A percentile compares a stretch with the other conserved stretches of the same genome.
Conservation (phyloP, 2,888 invertebrate genomes). For the Marronus borbonicus region DNA sequence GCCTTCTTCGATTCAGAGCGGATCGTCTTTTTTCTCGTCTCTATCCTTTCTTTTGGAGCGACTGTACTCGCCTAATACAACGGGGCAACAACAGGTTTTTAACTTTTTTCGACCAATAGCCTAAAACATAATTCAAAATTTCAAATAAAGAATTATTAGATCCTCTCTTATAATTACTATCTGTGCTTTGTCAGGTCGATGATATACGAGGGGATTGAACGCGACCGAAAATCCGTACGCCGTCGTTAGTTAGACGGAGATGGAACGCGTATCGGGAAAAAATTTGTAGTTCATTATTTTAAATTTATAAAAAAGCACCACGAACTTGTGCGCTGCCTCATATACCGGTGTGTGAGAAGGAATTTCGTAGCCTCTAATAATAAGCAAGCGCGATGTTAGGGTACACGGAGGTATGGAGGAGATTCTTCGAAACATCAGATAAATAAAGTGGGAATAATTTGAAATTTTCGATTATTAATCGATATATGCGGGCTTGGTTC, state of each 20-base stretch:
- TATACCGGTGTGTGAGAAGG: conserved; percentile 33
- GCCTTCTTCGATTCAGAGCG: too few species aligned
- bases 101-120: conserved; percentile 56
- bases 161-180: conserved; percentile 57
- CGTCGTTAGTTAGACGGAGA: conserved; percentile 10
- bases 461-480: conserved; percentile 11
- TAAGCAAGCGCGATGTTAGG: not conserved
- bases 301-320: conserved; percentile 49
- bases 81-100: conserved; percentile 43
- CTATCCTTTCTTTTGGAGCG: not conserved
- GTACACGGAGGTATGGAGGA: not conserved
- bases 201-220: conserved; percentile 54
- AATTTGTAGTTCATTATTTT: conserved; percentile 52
- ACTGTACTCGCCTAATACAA: conserved; percentile 16
- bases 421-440: conserved; percentile 13
- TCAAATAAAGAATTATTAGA: conserved; percentile 59
- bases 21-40: not conserved
- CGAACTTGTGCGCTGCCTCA: conserved; percentile 18
- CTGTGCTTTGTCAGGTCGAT: conserved; percentile 57
- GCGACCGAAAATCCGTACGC: conserved; percentile 19
- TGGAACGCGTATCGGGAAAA: conserved; percentile 36
- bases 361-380: conserved; percentile 15
- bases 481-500: too few species aligned
- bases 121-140: conserved; percentile 59
- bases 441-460: conserved; percentile 14